Evolutionary conservation across 2,888 invertebrate species (phyloP).

Genomic region (Malthinus flaveolus): DNA sequence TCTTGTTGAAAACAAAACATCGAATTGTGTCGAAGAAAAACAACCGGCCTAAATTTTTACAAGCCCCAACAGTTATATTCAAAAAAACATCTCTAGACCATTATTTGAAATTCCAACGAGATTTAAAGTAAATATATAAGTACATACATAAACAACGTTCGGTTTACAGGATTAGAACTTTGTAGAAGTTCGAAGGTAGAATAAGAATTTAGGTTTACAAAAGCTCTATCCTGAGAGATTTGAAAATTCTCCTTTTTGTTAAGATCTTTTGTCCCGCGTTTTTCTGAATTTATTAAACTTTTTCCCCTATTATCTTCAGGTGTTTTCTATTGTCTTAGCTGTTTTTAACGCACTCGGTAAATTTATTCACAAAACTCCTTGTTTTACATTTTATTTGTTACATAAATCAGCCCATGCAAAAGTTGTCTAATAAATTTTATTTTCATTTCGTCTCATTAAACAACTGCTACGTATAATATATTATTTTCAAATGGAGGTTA

Average conservation of each 20-base stretch:
- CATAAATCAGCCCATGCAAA: background rate
- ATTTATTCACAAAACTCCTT: slow-evolving; percentile 10
- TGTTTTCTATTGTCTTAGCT: slow-evolving; percentile 21
- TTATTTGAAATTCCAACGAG: slow-evolving; percentile 41
- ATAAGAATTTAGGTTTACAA: slow-evolving; percentile 40
- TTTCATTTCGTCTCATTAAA: too few species aligned
- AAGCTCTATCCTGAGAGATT: slow-evolving; percentile 25
- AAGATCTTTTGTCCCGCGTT: slow-evolving; percentile 16
- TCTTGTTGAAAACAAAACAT: too few species aligned
- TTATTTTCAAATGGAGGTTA: too few species aligned
- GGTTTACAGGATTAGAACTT: slow-evolving; percentile 43
- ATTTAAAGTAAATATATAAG: slow-evolving; percentile 41
- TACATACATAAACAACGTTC: slow-evolving; percentile 42
- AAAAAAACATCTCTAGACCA: slow-evolving; percentile 30
- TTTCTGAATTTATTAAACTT: slow-evolving; percentile 21
- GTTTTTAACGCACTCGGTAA: slow-evolving; percentile 17
- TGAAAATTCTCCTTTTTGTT: slow-evolving; percentile 24
- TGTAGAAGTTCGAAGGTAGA: slow-evolving; percentile 33
- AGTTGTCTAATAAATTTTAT: too few species aligned
- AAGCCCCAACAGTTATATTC: slow-evolving; percentile 28
- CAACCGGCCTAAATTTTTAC: slow-evolving; percentile 14
- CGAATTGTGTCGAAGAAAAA: too few species aligned
- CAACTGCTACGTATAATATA: too few species aligned
- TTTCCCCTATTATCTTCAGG: slow-evolving; percentile 21
- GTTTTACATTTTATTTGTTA: slow-evolving; percentile 2